Percentiles rank a stretch among this genome's conserved stretches.
phyloP scores from a whole-genome alignment of 2,797 vertebrate species.

The Podarcis lilfordi region DNA sequence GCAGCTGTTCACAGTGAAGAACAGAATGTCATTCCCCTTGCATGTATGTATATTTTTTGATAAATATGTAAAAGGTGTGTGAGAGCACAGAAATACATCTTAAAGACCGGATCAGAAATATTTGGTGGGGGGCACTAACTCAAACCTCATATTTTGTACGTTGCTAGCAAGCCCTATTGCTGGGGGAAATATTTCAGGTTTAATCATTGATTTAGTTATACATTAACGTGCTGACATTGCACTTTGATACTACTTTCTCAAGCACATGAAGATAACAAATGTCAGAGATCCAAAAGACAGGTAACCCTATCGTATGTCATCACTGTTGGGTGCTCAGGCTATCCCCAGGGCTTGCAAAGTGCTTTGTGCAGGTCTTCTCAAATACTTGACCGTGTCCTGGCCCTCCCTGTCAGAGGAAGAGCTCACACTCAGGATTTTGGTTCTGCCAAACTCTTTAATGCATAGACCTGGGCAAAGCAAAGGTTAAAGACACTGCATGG shows the following conservation, averaged over 20 bases:
- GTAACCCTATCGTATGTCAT: not conserved
- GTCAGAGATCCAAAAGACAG: not conserved
- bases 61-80: not conserved
- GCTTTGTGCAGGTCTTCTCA: no score
- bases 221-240: not conserved
- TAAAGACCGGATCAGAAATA: no score
- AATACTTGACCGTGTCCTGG: no score
- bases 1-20: no score
- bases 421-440: no score
- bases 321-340: no score
- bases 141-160: not conserved
- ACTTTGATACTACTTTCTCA: not conserved
- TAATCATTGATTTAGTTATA: constrained; percentile 14
- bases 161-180: not conserved
- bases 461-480: no score
- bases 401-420: no score
- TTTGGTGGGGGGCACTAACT: not conserved
- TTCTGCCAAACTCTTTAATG: no score
- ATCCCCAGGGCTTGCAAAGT: no score
- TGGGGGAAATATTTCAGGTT: not conserved
- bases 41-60: not conserved
- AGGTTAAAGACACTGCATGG: no score
- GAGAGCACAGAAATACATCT: not conserved
- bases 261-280: not conserved
- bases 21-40: not conserved